Evolutionary conservation across 1,140 invertebrate genomes (phyloP), one percentile per base, ranked within the genome.

Genomic region (Conopomorpha cramerella): DNA sequence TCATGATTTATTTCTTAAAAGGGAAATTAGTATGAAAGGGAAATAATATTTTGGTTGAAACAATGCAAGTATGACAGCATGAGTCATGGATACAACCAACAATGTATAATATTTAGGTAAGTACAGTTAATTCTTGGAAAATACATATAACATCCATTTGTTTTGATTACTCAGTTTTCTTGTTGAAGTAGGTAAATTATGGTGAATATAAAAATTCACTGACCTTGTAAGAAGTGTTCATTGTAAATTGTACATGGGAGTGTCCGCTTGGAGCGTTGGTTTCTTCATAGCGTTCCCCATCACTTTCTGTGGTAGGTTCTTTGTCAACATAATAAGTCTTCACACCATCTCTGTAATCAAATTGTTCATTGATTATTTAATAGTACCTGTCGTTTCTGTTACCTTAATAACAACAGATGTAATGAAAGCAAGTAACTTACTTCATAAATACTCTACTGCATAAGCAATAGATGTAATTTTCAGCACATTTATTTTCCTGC

Each of bases 181-280:
- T n/a, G n/a, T n/a, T n/a, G n/a, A n/a, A n/a, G n/a, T n/a, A n/a
- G n/a, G n/a, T n/a, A n/a, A n/a, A 7, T 11, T 34, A 16, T 2
- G 16, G 8, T 34, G 15, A 34, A 34, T 16, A 10, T 34, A 13
- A n/a, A 3, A 3, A 34, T 51, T 60, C 49, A 79, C 77, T 76
- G 8, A 59, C 55, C 37, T 76, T 72, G 34, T 76, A 67, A 15
- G 70, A 71, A 13, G 73, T 77, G 25, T 76, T 71, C 28, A 70
- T 32, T 25, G 77, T 76, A 33, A 77, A 79, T 46, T 77, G 73
- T 2, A 79, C 73, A 63, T 79, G 77, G 0, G 71, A 71, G 2
- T 73, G 60, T 18, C 67, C 57, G 34, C 77, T 70, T 38, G 56
- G 52, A 23, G 68, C 64, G 17, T 64, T 59, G 2, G 54, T 55